A percentile compares a stretch with the other conserved stretches of the same genome.
Conservation (phyloP, 2,888 invertebrate species). For the Lasius platythorax region DNA sequence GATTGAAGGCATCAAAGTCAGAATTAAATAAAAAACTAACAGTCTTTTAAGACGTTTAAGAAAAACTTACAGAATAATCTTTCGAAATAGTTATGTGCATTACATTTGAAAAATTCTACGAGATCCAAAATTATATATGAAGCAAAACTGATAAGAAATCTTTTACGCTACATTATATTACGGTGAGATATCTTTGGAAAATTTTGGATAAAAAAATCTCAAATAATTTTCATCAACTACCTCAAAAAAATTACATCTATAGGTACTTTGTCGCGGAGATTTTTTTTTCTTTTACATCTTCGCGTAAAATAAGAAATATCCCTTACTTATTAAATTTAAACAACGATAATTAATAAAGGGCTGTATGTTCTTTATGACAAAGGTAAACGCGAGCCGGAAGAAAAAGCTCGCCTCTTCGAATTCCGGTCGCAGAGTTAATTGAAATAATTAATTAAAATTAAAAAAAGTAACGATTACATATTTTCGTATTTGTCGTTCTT, state of each 20-base stretch:
- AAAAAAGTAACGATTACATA: constrained; percentile 2
- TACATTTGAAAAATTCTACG: background rate
- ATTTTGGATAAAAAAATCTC: background rate
- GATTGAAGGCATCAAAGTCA: background rate
- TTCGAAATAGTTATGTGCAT: background rate
- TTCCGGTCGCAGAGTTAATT: constrained; percentile 22
- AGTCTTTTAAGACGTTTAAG: background rate
- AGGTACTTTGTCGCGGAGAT: background rate
- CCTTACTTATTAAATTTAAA: background rate
- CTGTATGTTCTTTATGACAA: background rate
- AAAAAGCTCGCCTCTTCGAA: constrained; percentile 12
- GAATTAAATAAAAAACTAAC: background rate
- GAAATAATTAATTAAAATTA: constrained; percentile 37
- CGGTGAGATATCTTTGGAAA: background rate
- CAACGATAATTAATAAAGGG: background rate
- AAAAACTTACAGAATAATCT: background rate
- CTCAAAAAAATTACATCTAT: background rate
- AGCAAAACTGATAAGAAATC: background rate
- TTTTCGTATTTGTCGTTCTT: background rate
- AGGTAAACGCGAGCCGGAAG: constrained; percentile 7
- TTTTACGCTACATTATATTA: background rate
- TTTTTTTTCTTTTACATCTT: background rate
- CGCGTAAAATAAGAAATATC: background rate
- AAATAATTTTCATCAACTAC: background rate
- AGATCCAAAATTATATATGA: background rate